Evolutionary conservation across 2,888 invertebrate species (phyloP), one percentile per base, ranked within the genome.

Genomic region (Rhingia rostrata): DNA sequence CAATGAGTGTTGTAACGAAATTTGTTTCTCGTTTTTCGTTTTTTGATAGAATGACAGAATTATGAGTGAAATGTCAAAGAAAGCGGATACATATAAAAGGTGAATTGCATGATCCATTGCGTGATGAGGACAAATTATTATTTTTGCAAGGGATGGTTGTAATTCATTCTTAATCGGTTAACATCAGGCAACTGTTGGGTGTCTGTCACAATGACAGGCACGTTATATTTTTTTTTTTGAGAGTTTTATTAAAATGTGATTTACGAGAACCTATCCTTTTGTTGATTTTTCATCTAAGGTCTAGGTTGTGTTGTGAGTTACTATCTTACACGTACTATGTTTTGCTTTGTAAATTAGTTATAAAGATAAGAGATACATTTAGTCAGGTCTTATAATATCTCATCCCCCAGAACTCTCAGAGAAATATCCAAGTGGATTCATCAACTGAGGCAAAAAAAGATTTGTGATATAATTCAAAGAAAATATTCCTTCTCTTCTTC

Each of bases 101-200:
- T 69, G 58, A 32, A 49, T 49, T 53, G 43, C 61, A 61, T 43
- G 33, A 45, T 22, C 14, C 41, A 33, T 66, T 53, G 66, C 41
- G 66, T 66, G 53, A 66, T 41, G 30, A 30, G 9, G 58, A 30
- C 22, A n/a, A 22, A 22, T 22, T 22, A 22, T 22, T 41, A 22
- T 41, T 56, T 35, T 12, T 37, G 10, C 47, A 63, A 49, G 37
- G 30, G 22, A 30, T 49, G 30, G 22, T 22, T 49, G 4, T 64
- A 30, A 12, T 64, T 64, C 30, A 63, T 37, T 14, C 6, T 33
- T 33, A 35, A 61, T 30, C 4, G 10, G 58, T 10, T 32, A 22
- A 9, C 30, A 30, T 30, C 49, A 10, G 43, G 43, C 12, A 2
- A 12, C 12, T 4, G 3, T 10, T 43, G n/a, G 6, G 5, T 4